Percentiles rank a stretch among this genome's conserved stretches.
These are phyloP conservation scores for Scartelaos histophorus DNA, from an alignment of 2,113 vertebrate species.

Conservation along the genomic window DNA sequence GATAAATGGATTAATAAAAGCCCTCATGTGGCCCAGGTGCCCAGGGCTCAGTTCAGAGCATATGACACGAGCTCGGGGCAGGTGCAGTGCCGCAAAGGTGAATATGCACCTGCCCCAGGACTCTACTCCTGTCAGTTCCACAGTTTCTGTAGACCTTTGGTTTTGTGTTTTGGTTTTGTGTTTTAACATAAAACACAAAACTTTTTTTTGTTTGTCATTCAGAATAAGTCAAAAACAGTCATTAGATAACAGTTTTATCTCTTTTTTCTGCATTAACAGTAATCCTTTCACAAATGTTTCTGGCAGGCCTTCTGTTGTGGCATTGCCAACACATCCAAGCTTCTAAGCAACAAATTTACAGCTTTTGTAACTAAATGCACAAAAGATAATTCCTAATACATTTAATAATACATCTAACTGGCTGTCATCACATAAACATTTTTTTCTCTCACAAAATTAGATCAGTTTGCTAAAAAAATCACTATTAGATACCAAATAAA, in stretches of 20 bases:
- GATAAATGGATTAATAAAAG: constrained; percentile 65
- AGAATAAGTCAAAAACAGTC: neutral
- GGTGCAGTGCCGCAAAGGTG: constrained; percentile 5
- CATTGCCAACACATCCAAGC: constrained; percentile 4
- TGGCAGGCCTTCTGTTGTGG: neutral
- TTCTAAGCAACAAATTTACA: constrained; percentile 4
- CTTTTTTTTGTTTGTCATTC: neutral
- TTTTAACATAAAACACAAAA: neutral
- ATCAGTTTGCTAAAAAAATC: neutral
- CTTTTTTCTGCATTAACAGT: constrained; percentile 2
- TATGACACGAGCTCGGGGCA: constrained; percentile 14
- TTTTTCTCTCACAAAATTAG: constrained; percentile 1
- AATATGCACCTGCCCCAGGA: neutral
- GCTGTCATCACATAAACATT: neutral
- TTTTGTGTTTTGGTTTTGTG: too few relatives aligned
- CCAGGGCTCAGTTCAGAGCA: constrained; percentile 3
- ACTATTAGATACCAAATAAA: too few relatives aligned
- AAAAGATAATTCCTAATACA: constrained; percentile 1
- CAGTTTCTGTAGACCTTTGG: constrained; percentile 1
- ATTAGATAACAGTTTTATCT: neutral
- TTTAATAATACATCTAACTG: neutral
- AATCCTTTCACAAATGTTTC: constrained; percentile 2
- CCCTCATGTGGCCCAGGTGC: constrained; percentile 35
- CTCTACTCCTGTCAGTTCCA: constrained; percentile 1
- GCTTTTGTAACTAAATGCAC: neutral